A percentile compares a stretch with the other conserved stretches of the same genome.
phyloP scores from a whole-genome alignment of 2,113 vertebrate genomes.

The Calypte anna region DNA sequence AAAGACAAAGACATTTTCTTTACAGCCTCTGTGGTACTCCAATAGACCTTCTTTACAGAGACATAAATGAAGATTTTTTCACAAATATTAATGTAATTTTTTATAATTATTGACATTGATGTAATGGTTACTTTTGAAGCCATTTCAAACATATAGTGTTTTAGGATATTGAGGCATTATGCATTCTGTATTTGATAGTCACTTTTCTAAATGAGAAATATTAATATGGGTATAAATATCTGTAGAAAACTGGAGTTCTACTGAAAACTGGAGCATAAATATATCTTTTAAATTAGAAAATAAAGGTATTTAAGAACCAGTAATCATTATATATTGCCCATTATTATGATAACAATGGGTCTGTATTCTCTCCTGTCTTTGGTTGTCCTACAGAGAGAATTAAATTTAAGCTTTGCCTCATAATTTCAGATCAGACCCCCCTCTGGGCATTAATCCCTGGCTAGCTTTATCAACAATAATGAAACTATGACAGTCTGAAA shows the following conservation, averaged over 20 bases:
- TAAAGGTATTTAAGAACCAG: neutral
- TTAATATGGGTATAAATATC: neutral
- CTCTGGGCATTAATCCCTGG: slow-evolving; percentile 65
- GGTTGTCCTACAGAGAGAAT: slow-evolving; percentile 39
- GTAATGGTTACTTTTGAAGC: neutral
- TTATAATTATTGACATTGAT: neutral
- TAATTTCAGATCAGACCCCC: slow-evolving; percentile 70
- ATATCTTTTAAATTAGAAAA: neutral
- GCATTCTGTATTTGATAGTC: neutral
- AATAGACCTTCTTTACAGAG: neutral
- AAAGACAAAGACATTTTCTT: neutral
- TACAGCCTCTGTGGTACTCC: neutral
- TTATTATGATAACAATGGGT: neutral
- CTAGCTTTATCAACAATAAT: slow-evolving; percentile 72
- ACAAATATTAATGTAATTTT: neutral
- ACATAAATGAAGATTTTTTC: neutral
- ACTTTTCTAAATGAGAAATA: neutral
- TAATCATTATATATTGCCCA: neutral
- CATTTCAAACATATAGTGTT: neutral
- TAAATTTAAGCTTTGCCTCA: slow-evolving; percentile 67
- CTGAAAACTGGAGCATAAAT: neutral
- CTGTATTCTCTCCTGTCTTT: neutral
- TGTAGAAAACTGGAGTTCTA: neutral
- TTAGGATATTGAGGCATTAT: neutral
- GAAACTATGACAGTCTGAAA: slow-evolving; percentile 77